Evolutionary conservation across 2,797 vertebrate species (phyloP), one percentile per base, ranked within the genome.

Genomic region (Peromyscus aztecus): DNA sequence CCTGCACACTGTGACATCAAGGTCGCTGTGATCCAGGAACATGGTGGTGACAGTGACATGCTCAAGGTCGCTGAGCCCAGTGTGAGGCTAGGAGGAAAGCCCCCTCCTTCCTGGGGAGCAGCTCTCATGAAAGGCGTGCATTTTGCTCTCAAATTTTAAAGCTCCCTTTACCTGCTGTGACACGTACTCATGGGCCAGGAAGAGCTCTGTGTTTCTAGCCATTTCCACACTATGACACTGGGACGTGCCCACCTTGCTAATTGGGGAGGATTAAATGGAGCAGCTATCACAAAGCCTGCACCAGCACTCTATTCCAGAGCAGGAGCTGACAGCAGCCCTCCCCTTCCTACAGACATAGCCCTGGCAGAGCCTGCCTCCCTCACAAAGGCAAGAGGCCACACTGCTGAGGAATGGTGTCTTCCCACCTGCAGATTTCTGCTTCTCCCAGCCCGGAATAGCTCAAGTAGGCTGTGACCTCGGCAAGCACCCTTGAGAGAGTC

Each of bases 401-500:
- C 43, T 6, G 37, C 31, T 24, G 49, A 91, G 81, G 57, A 82
- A 17, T 4, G 16, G 77, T 8, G 37, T 55, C 93, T 88, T 63
- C 92, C 92, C 94, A 84, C 94, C 92, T 73, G 84, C 97, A 88
- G 80, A 24, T 83, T n/a, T 63, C 93, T 1, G 67, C 94, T 55
- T 34, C 94, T 93, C 78, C 95, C 40, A 19, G 14, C 94, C 96
- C n/a, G 16, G 92, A 96, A 92, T 37, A 97, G 97, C 96, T 97
- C 94, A 73, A 88, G 97, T 86, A 65, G 97, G 95, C 96, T 76
- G 94, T 96, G 97, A 97, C 97, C 97, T 97, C 97, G 24, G 95
- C 85, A 43, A 95, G 95, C 97, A 94, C 96, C 95, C 97, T 94
- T 87, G 97, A 98, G 96, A 97, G 95, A 75, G 96, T 96, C 97